Conservation (phyloP, 2,797 vertebrate genomes). For the Danio albolineatus region DNA sequence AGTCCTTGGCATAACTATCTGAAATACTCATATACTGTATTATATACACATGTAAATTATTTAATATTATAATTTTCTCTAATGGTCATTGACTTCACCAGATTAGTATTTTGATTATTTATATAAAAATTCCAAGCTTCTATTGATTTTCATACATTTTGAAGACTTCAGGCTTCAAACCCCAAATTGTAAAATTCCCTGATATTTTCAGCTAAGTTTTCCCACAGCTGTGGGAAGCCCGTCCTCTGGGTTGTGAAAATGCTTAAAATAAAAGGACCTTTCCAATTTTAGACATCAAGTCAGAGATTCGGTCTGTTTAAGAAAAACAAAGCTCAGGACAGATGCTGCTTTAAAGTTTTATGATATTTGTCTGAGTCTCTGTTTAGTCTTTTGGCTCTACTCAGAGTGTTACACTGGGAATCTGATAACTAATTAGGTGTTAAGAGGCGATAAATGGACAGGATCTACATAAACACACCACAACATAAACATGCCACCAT, state of each 20-base stretch:
- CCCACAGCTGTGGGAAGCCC: background rate
- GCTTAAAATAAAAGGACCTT: background rate
- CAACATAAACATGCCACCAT: constrained; percentile 31
- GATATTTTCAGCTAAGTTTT: background rate
- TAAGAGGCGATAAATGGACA: constrained; percentile 19
- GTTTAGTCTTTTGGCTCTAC: constrained; percentile 10
- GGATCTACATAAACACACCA: constrained; percentile 25
- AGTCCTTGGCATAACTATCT: background rate
- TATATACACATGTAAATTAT: no score
- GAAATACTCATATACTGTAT: no score
- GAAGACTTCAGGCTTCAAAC: no score
- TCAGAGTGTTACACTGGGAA: background rate
- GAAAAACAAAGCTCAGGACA: constrained; percentile 21
- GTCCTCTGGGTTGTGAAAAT: background rate
- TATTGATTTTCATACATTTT: background rate
- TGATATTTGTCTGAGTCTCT: constrained; percentile 7
- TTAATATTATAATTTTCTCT: background rate
- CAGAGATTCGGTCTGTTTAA: background rate
- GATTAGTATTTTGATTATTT: background rate
- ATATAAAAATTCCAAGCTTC: background rate
- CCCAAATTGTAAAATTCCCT: background rate
- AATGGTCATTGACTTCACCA: background rate
- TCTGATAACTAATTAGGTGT: constrained; percentile 35
- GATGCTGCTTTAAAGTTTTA: constrained; percentile 34
- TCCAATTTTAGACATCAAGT: constrained; percentile 17